These are phyloP conservation scores for Parazoanthus darwini DNA, from an alignment of 92 coral and sea anemone species.

Conservation along the genomic window DNA sequence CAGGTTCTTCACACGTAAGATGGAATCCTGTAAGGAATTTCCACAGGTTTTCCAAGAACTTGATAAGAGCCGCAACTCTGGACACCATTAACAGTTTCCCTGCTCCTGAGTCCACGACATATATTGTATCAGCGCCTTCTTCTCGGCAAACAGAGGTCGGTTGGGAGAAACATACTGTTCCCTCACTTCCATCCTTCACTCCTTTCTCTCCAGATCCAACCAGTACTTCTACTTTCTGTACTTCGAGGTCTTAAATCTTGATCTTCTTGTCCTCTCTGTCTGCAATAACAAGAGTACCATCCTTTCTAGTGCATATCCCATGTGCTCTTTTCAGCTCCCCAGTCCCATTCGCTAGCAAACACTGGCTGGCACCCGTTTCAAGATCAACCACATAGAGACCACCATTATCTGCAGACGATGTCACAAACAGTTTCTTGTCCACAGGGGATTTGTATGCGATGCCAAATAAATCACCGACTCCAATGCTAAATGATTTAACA, in stretches of 20 bases:
- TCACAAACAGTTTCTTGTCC: slow-evolving; percentile 33
- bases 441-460: slow-evolving; percentile 19
- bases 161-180: slow-evolving; percentile 40
- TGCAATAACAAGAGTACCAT: slow-evolving; percentile 35
- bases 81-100: slow-evolving; percentile 41
- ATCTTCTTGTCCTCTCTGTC: slow-evolving; percentile 45
- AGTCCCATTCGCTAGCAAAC: slow-evolving; percentile 43
- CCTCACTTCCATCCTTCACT: slow-evolving; percentile 43
- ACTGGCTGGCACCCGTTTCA: slow-evolving; percentile 37
- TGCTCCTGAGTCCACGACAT: slow-evolving; percentile 32
- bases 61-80: slow-evolving; percentile 29
- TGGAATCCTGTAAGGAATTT: slow-evolving; percentile 41
- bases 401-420: slow-evolving; percentile 51
- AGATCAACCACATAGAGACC: slow-evolving; percentile 43
- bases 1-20: slow-evolving; percentile 30
- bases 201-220: slow-evolving; percentile 37
- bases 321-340: slow-evolving; percentile 43
- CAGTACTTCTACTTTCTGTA: slow-evolving; percentile 18
- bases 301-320: slow-evolving; percentile 41
- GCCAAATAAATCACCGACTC: slow-evolving; percentile 16
- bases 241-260: slow-evolving; percentile 15
- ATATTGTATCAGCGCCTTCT: slow-evolving; percentile 38
- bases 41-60: slow-evolving; percentile 47
- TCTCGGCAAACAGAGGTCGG: slow-evolving; percentile 51
- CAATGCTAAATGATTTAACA: slow-evolving; percentile 18